Base-by-base conservation (phyloP, 2,888 invertebrate species). In the Patella ulyssiponensis region DNA sequence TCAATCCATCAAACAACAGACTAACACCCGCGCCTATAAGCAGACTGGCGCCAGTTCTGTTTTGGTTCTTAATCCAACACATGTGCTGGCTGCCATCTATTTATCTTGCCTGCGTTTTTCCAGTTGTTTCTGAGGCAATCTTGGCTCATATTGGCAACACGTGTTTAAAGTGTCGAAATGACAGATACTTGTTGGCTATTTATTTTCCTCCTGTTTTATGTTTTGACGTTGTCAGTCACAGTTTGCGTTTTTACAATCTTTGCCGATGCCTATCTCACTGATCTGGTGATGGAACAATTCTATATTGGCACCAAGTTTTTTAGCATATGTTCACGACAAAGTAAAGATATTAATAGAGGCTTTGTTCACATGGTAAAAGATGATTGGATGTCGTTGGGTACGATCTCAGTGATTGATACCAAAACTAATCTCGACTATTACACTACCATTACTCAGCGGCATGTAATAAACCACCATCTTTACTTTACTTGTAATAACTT, bases 11-110 rank as follows among this genome's bases (percentile, higher is more conserved):
- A 78, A 27, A 80, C 73, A 71, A 76, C 81, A 79, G 79, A 80
- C 82, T 80, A 81, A 77, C 81, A 78, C 76, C 77, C 80, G 74
- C 78, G 71, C 77, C 73, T 76, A 87, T 84, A 82, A 83, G 81
- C 79, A 77, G 76, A 51, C 75, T 84, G 87, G 87, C 87, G 85
- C 86, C 87, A 84, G 77, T 76, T 58, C 74, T 87, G 86, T 86
- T 87, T 85, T 86, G 83, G 79, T 84, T 85, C 83, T 81, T 85
- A 85, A 85, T 85, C 84, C 79, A 82, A 82, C 84, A 85, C 84
- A 83, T 85, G 85, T 84, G 86, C 81, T 71, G 78, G 64, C 78
- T 80, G 83, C 79, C 78, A 79, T 80, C 74, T 81, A 80, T 84
- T 82, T 81, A 80, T 82, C 76, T 84, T 75, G 72, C 56, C 71